phyloP scores from a whole-genome alignment of 1,140 invertebrate genomes.

The Tetramorium alpestre region DNA sequence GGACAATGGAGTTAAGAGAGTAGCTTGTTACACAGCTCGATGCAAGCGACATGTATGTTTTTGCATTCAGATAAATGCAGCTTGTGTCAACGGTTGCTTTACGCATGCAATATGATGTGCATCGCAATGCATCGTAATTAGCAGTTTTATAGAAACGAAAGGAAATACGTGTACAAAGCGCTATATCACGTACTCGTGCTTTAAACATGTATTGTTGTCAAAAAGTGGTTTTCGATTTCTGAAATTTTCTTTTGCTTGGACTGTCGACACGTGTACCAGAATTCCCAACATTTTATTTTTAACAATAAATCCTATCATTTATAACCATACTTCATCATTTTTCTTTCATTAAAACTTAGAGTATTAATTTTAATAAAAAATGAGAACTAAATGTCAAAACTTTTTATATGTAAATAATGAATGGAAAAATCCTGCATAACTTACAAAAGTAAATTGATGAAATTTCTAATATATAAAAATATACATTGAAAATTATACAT shows the following conservation, averaged over 20 bases:
- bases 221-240: not conserved
- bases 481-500: not conserved
- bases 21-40: not conserved
- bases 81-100: not conserved
- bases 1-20: not conserved
- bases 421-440: not conserved
- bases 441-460: not conserved
- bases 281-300: not conserved
- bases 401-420: not conserved
- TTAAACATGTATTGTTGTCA: not conserved
- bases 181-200: not conserved
- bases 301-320: not conserved
- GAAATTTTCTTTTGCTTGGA: not conserved
- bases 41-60: not conserved
- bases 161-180: not conserved
- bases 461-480: not conserved
- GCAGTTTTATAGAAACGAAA: conserved; percentile 4
- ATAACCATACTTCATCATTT: not conserved
- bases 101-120: not conserved
- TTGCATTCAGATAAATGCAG: not conserved
- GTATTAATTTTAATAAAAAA: not conserved
- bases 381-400: not conserved
- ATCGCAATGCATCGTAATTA: conserved; percentile 21
- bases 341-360: not conserved
- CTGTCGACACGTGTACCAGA: not conserved